phyloP scores from a whole-genome alignment of 2,888 invertebrate genomes.

The Brenthis ino region DNA sequence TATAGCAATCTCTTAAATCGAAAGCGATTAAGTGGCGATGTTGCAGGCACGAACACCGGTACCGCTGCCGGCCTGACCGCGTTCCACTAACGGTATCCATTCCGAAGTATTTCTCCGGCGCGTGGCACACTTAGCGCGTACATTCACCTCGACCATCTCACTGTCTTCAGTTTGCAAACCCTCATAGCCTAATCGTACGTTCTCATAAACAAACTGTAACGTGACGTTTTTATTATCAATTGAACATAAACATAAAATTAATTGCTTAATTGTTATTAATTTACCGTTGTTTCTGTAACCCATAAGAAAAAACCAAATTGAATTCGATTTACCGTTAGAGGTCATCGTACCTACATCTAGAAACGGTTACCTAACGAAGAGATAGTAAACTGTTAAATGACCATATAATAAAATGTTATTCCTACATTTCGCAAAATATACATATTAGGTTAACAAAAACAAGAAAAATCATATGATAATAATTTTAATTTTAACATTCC shows the following conservation, averaged over 20 bases:
- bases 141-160: slow-evolving; percentile 78
- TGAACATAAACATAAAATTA: not conserved
- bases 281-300: not conserved
- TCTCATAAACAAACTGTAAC: not conserved
- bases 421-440: not conserved
- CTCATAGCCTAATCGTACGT: slow-evolving; percentile 7
- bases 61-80: slow-evolving; percentile 77
- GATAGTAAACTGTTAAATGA: slow-evolving; percentile 45
- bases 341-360: slow-evolving; percentile 35
- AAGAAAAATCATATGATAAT: too few relatives aligned
- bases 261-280: not conserved
- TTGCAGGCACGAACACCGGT: slow-evolving; percentile 59
- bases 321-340: slow-evolving; percentile 69
- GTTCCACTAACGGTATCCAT: slow-evolving; percentile 80
- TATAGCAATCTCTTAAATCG: slow-evolving; percentile 20
- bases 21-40: slow-evolving; percentile 45
- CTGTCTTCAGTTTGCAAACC: slow-evolving; percentile 53
- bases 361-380: slow-evolving; percentile 50
- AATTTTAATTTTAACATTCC: too few relatives aligned
- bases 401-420: not conserved
- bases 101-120: slow-evolving; percentile 78
- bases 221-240: too few relatives aligned
- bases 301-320: slow-evolving; percentile 47
- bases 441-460: too few relatives aligned
- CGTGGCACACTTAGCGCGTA: slow-evolving; percentile 80